Evolutionary conservation across 2,797 vertebrate genomes (phyloP).

Genomic region (Nannoperca australis): DNA sequence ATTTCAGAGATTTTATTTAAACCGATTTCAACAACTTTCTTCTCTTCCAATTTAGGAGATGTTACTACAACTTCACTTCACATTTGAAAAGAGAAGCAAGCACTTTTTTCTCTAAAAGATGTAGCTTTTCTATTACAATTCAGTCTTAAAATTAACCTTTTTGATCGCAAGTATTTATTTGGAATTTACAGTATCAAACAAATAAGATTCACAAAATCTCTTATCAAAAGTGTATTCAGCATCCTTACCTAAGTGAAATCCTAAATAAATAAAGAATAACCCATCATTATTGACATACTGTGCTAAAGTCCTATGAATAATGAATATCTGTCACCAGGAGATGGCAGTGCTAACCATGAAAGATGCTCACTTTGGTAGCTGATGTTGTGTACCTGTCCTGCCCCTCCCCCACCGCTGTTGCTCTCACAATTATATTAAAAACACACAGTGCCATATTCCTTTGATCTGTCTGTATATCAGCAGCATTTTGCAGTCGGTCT

Average conservation of each 20-base stretch:
- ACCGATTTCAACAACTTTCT: neutral
- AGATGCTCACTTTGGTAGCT: constrained; percentile 17
- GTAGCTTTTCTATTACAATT: no score
- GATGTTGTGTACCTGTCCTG: constrained; percentile 38
- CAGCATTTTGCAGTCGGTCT: constrained; percentile 29
- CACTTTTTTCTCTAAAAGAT: no score
- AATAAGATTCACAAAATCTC: neutral
- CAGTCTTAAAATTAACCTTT: neutral
- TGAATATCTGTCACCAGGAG: constrained; percentile 74
- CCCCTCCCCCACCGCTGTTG: constrained; percentile 28
- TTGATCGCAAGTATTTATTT: neutral
- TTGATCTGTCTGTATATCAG: constrained; percentile 29
- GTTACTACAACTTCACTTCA: neutral
- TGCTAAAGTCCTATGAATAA: neutral
- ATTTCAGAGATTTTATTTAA: neutral
- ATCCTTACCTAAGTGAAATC: neutral
- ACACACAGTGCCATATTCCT: constrained; percentile 13
- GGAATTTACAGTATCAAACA: neutral
- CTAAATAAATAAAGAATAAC: neutral
- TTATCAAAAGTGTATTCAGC: neutral
- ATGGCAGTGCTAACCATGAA: constrained; percentile 81
- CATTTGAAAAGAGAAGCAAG: no score
- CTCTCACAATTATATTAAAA: constrained; percentile 39
- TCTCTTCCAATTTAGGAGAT: neutral
- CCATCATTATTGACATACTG: neutral